A percentile compares a stretch with the other conserved stretches of the same genome.
Conservation (phyloP, 2,888 invertebrate species). For the Rhaphigaster nebulosa region DNA sequence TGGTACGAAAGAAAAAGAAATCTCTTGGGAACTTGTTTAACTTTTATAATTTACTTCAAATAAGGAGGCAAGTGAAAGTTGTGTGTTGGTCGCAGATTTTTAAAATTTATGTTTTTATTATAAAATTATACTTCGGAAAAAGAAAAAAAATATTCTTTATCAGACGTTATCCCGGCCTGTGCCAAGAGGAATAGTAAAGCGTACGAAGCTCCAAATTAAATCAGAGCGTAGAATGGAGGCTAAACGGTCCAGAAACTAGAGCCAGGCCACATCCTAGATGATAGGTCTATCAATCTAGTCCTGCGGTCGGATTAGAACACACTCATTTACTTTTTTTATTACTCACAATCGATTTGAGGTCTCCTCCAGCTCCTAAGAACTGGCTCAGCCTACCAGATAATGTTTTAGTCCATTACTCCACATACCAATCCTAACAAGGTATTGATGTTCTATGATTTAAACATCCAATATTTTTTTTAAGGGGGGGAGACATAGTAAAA, state of each 20-base stretch:
- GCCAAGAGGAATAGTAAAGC: neutral
- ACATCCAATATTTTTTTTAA: neutral
- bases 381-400: neutral
- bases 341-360: neutral
- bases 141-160: neutral
- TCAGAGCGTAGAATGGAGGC: neutral
- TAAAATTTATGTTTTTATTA: no score
- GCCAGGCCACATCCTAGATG: neutral
- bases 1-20: no score
- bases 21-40: no score
- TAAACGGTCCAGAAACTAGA: neutral
- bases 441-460: neutral
- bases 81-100: no score
- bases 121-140: no score
- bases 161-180: neutral
- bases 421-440: neutral
- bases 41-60: no score
- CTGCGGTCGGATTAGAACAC: neutral
- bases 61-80: no score
- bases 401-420: neutral
- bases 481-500: neutral
- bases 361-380: neutral
- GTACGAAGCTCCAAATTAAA: neutral
- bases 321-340: constrained; percentile 26
- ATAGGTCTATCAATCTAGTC: neutral